Conservation (phyloP, 2,113 vertebrate genomes). For the Hippocampus mohnikei region DNA sequence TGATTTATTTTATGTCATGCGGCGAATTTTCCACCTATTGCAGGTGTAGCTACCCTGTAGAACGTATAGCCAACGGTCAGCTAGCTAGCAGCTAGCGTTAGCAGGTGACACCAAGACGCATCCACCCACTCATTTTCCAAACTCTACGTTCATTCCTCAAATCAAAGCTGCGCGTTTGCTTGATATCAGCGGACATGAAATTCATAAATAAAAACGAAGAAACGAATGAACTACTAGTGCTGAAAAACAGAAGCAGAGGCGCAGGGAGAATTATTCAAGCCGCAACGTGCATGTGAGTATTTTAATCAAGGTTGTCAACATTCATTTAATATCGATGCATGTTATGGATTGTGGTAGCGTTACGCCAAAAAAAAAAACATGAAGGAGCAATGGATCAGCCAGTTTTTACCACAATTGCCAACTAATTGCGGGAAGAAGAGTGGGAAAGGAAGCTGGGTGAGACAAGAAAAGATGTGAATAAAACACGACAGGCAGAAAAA, state of each 20-base stretch:
- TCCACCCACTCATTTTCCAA: no score
- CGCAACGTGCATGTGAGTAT: background rate
- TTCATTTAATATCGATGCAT: slow-evolving; percentile 65
- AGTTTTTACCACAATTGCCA: slow-evolving; percentile 24
- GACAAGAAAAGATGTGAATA: slow-evolving; percentile 45
- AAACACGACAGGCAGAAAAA: slow-evolving; percentile 35
- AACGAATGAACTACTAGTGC: background rate
- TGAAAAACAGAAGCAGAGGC: slow-evolving; percentile 1
- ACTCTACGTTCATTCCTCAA: no score
- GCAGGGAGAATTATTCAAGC: background rate
- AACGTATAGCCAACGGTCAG: no score
- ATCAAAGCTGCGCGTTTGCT: background rate
- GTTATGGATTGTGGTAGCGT: slow-evolving; percentile 29
- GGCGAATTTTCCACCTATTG: no score
- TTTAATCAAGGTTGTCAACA: slow-evolving; percentile 51
- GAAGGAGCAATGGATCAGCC: slow-evolving; percentile 31
- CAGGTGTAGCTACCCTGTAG: no score
- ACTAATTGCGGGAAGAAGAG: slow-evolving; percentile 29
- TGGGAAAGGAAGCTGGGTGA: slow-evolving; percentile 16
- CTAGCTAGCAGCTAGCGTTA: no score
- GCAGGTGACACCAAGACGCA: no score
- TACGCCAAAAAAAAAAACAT: slow-evolving; percentile 9
- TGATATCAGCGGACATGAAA: background rate
- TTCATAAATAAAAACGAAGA: background rate
- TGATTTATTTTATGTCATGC: no score